Percentiles rank a stretch among this genome's conserved stretches.
Conservation (phyloP, 2,888 invertebrate species). For the Sarcophaga variegata region DNA sequence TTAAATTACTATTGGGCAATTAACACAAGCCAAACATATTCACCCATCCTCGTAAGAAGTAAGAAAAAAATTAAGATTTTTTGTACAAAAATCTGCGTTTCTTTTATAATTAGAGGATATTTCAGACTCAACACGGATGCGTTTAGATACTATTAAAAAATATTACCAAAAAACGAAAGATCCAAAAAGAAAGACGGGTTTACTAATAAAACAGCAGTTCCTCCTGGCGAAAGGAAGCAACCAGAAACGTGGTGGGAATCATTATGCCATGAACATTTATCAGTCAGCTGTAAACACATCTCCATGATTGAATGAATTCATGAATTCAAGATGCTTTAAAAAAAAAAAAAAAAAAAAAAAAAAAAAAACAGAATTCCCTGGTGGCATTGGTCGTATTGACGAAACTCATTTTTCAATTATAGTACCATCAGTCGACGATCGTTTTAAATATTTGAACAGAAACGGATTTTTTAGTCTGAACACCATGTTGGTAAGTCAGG, state of each 20-base stretch:
- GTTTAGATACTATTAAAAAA: constrained; percentile 13
- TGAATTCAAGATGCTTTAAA: too few relatives aligned
- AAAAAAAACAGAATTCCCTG: not conserved
- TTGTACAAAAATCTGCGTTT: not conserved
- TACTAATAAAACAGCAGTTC: constrained; percentile 5
- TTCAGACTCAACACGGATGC: constrained; percentile 22
- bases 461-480: not conserved
- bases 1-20: too few relatives aligned
- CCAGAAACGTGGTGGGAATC: constrained; percentile 13
- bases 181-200: not conserved
- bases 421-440: not conserved
- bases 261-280: not conserved
- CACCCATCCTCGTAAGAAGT: not conserved
- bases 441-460: constrained; percentile 13
- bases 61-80: not conserved
- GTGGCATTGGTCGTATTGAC: constrained; percentile 8
- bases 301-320: too few relatives aligned
- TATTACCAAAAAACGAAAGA: not conserved
- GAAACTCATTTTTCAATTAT: constrained; percentile 12
- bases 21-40: not conserved
- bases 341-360: not conserved
- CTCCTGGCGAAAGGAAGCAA: not conserved
- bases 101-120: constrained; percentile 1
- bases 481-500: not conserved
- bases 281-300: too few relatives aligned